A percentile compares a stretch with the other conserved stretches of the same genome.
phyloP scores from a whole-genome alignment of 2,797 vertebrate genomes.

The Amphiprion clarkii region DNA sequence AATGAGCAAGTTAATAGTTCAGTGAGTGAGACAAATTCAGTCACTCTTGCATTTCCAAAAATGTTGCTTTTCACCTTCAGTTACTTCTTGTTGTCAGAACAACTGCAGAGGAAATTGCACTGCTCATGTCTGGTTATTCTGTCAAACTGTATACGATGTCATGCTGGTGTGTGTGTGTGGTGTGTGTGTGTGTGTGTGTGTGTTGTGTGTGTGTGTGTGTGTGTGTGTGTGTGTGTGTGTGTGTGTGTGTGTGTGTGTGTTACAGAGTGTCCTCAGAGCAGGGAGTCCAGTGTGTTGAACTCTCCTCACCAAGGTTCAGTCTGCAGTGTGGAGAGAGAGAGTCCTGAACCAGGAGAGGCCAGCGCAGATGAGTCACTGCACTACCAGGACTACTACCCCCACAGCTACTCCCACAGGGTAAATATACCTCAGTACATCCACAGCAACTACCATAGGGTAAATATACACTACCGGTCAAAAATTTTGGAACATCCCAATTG shows the following conservation, averaged over 20 bases:
- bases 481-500: too few species aligned
- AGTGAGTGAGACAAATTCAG: too few species aligned
- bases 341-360: slow-evolving; percentile 76
- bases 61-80: too few species aligned
- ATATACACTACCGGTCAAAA: too few species aligned
- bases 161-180: neutral
- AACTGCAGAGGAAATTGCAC: too few species aligned
- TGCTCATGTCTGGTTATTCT: too few species aligned
- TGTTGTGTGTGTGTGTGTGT: neutral
- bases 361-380: slow-evolving; percentile 72
- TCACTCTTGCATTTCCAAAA: too few species aligned
- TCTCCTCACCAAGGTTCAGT: slow-evolving; percentile 71
- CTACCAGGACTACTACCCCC: slow-evolving; percentile 61
- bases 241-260: slow-evolving; percentile 31
- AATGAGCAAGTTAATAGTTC: too few species aligned
- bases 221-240: neutral
- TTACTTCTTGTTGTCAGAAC: too few species aligned
- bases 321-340: slow-evolving; percentile 76
- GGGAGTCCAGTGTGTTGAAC: slow-evolving; percentile 51
- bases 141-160: too few species aligned
- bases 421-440: neutral
- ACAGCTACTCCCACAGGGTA: slow-evolving; percentile 50
- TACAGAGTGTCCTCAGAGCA: slow-evolving; percentile 63
- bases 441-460: too few species aligned
- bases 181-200: slow-evolving; percentile 23